Percentiles rank a stretch among this genome's conserved stretches.
phyloP scores from a whole-genome alignment of 2,113 vertebrate species.

The Origma solitaria region DNA sequence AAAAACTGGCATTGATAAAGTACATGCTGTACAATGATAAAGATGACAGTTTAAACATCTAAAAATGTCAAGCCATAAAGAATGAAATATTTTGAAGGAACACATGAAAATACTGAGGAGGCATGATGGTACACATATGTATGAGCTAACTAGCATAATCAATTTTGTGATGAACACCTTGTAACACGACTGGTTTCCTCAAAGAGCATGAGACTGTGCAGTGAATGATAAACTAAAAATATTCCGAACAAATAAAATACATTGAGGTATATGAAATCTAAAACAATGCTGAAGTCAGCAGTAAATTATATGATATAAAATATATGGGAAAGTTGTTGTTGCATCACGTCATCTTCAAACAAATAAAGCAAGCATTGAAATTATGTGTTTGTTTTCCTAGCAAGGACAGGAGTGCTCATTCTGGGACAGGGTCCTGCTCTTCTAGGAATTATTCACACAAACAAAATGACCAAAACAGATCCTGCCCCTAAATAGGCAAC shows the following conservation, averaged over 20 bases:
- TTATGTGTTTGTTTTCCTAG: not conserved
- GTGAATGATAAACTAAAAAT: not conserved
- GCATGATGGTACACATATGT: not conserved
- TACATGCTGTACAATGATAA: not conserved
- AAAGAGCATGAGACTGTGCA: not conserved
- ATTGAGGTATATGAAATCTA: not conserved
- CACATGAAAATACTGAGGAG: not conserved
- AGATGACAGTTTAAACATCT: not conserved
- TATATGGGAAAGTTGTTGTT: not conserved
- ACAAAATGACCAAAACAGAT: not conserved
- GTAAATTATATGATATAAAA: not conserved
- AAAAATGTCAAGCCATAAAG: not conserved
- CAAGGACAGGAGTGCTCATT: not conserved
- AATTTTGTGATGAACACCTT: not conserved
- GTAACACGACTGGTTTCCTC: not conserved
- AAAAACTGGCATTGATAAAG: not conserved
- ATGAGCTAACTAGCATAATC: not conserved
- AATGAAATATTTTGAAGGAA: not conserved
- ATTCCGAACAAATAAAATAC: not conserved
- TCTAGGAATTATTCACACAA: not conserved
- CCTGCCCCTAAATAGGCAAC: not conserved
- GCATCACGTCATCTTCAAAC: not conserved
- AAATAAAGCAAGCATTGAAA: not conserved
- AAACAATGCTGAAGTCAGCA: not conserved
- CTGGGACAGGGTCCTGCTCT: not conserved